phyloP scores from a whole-genome alignment of 2,888 invertebrate genomes.

The Drosophila greeni region DNA sequence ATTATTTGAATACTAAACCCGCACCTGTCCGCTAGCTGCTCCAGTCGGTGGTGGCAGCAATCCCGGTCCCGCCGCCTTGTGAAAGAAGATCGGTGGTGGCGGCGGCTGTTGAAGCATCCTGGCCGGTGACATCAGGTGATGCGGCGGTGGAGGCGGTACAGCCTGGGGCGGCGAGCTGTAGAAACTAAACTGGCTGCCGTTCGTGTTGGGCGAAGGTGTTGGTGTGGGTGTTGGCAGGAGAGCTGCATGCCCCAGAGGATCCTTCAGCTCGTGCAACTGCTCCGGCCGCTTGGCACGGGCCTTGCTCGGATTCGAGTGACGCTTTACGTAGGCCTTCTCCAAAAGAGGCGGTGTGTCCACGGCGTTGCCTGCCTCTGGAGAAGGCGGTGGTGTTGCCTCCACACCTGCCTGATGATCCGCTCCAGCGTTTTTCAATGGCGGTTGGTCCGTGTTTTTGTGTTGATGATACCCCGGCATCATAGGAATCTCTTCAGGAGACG shows the following conservation, averaged over 20 bases:
- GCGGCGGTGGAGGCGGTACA: conserved; percentile 4
- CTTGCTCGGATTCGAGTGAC: conserved; percentile 10
- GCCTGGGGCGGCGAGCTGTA: conserved; percentile 19
- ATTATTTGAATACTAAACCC: neutral
- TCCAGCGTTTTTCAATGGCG: neutral
- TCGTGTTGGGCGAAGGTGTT: conserved; percentile 53
- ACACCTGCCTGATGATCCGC: conserved; percentile 11
- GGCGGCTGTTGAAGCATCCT: conserved; percentile 24
- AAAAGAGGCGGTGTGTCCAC: neutral
- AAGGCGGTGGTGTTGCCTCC: conserved; percentile 39
- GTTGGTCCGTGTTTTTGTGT: conserved; percentile 49
- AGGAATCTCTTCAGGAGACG: conserved; percentile 24
- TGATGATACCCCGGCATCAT: conserved; percentile 6
- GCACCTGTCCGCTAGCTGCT: conserved; percentile 33
- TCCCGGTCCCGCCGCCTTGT: conserved; percentile 22
- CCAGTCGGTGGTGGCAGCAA: conserved; percentile 4
- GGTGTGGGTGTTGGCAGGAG: conserved; percentile 57
- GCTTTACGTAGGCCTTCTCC: conserved; percentile 11
- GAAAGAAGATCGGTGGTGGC: conserved; percentile 35
- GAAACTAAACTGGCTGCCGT: conserved; percentile 52
- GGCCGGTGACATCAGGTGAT: conserved; percentile 26
- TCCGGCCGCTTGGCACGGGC: conserved; percentile 48
- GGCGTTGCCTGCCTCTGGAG: conserved; percentile 24
- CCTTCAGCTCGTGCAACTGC: conserved; percentile 39
- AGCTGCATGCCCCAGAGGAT: conserved; percentile 32